Evolutionary conservation across 53 echinoderm and acorn worm species (phyloP), one percentile per base, ranked within the genome.

Genomic region (Glandiceps talaboti): DNA sequence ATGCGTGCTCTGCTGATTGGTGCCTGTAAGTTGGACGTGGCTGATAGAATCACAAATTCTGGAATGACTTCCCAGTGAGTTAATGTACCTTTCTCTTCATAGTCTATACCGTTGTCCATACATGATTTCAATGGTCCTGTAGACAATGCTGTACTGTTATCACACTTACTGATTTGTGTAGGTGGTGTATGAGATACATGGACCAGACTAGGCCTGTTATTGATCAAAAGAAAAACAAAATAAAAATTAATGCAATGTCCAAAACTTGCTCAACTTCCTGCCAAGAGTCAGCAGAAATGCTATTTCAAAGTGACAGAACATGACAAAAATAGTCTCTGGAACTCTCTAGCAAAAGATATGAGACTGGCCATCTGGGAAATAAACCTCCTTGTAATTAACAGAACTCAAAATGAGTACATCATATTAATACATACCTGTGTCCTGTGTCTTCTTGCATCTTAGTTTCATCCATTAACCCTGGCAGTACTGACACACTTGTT

Each of bases 171-270:
- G 10, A 81, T 88, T 79, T 83, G 88, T 28, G 85, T 85, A 1
- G 91, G 91, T 31, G 91, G 91, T 28, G 88, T 88, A 31, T 45
- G 64, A n/a, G n/a, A n/a, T n/a, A n/a, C n/a, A n/a, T n/a, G n/a
- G n/a, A n/a, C n/a, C n/a, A n/a, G n/a, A n/a, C n/a, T n/a, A n/a
- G n/a, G n/a, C n/a, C n/a, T n/a, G n/a, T n/a, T n/a, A n/a, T n/a
- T n/a, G n/a, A n/a, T n/a, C n/a, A n/a, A n/a, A n/a, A n/a, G n/a
- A n/a, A n/a, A n/a, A n/a, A n/a, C n/a, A n/a, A n/a, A n/a, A n/a
- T n/a, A n/a, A n/a, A n/a, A n/a, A n/a, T n/a, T n/a, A n/a, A n/a
- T n/a, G n/a, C n/a, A n/a, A n/a, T n/a, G n/a, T n/a, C n/a, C n/a
- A n/a, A n/a, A n/a, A n/a, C n/a, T n/a, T n/a, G n/a, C n/a, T n/a